These are phyloP conservation scores for Zelleria hepariella DNA, from an alignment of 2,888 invertebrate species.

Conservation along the genomic window DNA sequence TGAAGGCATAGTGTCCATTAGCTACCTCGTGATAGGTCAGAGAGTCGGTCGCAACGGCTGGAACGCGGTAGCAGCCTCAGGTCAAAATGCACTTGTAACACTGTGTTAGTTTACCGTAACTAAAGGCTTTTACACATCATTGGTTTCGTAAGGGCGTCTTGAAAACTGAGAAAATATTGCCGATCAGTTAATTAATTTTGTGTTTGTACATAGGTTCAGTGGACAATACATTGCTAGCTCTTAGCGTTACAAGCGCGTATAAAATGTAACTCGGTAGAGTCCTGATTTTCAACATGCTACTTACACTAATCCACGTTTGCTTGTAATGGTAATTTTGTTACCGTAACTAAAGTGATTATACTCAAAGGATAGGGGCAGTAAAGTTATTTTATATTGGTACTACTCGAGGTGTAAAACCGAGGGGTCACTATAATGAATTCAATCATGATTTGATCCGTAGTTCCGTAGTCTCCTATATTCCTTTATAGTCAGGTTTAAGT, in stretches of 20 bases:
- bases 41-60: constrained; percentile 26
- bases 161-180: background rate
- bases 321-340: background rate
- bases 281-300: too few relatives aligned
- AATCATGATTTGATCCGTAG: too few relatives aligned
- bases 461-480: background rate
- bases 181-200: background rate
- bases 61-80: constrained; percentile 17
- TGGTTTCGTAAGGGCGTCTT: background rate
- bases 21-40: constrained; percentile 47
- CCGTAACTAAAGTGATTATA: background rate
- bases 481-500: background rate
- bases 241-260: too few relatives aligned
- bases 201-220: too few relatives aligned
- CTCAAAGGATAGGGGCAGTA: background rate
- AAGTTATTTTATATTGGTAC: background rate
- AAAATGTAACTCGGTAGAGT: too few relatives aligned
- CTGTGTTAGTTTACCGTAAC: background rate
- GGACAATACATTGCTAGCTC: too few relatives aligned
- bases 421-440: too few relatives aligned
- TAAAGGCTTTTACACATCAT: background rate
- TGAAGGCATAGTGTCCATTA: constrained; percentile 22
- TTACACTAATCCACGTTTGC: too few relatives aligned
- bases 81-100: background rate
- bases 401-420: background rate